Evolutionary conservation across 2,113 vertebrate genomes (phyloP), one percentile per base, ranked within the genome.

Genomic region (Cynocephalus volans): DNA sequence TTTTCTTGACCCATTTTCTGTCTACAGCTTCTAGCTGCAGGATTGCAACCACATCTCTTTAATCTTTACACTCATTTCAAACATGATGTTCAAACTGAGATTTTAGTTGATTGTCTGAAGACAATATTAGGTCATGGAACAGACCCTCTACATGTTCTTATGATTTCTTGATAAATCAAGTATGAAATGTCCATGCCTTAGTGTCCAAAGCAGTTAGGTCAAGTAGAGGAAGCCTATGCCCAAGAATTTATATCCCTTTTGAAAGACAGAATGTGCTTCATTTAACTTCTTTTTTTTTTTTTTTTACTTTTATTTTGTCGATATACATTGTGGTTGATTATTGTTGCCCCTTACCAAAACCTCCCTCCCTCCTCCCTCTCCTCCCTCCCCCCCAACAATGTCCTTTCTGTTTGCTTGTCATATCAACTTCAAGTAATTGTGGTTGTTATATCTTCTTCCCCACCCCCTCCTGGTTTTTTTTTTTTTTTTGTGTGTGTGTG

Each of bases 91-190:
- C 75, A 96, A 94, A 75, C 77, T 41, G 41, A 60, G 33, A 84
- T 85, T 93, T 92, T 73, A 94, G 56, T 64, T 54, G 54, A 76
- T 86, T 90, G 41, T 82, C n/a, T 97, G 45, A 81, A 76, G n/a
- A 58, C 15, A 64, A 21, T 64, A 82, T 65, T 91, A 80, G 23
- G 67, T 95, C 64, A 56, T 14, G 14, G 33, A 80, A 88, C 6
- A 50, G 72, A 72, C 19, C 10, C 2, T 1, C 9, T n/a, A 18
- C 41, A 13, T 76, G 26, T 80, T 90, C 65, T 88, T 70, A 50
- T 36, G 21, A 86, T 79, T 91, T 97, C 60, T 67, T 80, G 82
- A 45, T 65, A 79, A 91, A 21, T 92, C 12, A 24, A 14, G 56
- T 93, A 36, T 92, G 82, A 69, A 88, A 80, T 52, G 19, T 26